Base-by-base conservation (phyloP, 2,113 vertebrate species). In the Oceanites oceanicus region DNA sequence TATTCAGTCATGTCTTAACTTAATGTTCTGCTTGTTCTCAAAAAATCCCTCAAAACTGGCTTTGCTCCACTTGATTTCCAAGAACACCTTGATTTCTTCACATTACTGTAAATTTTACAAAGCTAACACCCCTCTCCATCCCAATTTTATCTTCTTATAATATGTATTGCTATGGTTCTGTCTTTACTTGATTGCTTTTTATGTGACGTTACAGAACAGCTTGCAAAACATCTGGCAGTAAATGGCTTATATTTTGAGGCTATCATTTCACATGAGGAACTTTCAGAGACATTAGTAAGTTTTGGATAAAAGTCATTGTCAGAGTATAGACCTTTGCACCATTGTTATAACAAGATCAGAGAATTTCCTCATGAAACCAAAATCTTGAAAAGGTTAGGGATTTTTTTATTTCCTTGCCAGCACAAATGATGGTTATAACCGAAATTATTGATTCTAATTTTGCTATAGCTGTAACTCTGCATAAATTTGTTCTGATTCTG, bases 161-260 rank as follows among this genome's bases (percentile, higher is more conserved):
- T 73, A 73, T 55, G 71, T 77, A 92, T 77, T 80, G 49, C 30
- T 62, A 58, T 40, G 8, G 13, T 15, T 87, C n/a, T 93, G 61
- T 82, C 71, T 95, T 91, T 86, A 67, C 32, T 86, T 92, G 73
- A 85, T 79, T 94, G 58, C 36, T 77, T 96, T 95, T 95, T 87
- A 96, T 89, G 91, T 79, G 91, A 82, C 1, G 1, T n/a, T 96
- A 56, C 19, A 75, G 68, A 92, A 89, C 95, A 96, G 83, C 83
- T 97, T 95, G 95, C 44, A 85, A 94, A 96, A 96, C 91, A 94
- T 92, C 88, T 96, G 96, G 83, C 22, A 85, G 61, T 53, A 89
- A 95, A 95, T 70, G 34, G 56, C 10, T 94, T 86, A 47, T 75
- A 75, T 75, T 96, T 95, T 92, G 58, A 71, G 30, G 76, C 49